Percentiles rank a stretch among this genome's conserved stretches.
Evolutionary conservation across 2,797 vertebrate species (phyloP).

Genomic region (Botia almorhae): DNA sequence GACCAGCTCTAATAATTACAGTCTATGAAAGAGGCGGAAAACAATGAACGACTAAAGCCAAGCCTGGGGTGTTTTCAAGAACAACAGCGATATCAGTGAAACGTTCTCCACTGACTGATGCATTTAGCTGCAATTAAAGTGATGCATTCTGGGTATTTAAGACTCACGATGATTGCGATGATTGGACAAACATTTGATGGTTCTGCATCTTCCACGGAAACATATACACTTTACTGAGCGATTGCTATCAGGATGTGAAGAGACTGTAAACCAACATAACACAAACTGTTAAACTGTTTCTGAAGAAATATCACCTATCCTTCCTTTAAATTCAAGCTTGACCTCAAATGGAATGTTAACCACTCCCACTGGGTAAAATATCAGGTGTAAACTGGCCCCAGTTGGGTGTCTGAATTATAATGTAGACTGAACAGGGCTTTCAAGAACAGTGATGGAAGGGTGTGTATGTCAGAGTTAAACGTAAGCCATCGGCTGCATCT

Average conservation of each 20-base stretch:
- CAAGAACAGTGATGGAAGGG: slow-evolving; percentile 52
- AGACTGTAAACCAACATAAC: no score
- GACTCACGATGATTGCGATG: slow-evolving; percentile 3
- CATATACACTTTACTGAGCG: no score
- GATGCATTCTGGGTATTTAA: slow-evolving; percentile 54
- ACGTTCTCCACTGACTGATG: slow-evolving; percentile 10
- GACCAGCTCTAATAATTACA: slow-evolving; percentile 53
- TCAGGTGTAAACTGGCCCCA: slow-evolving; percentile 62
- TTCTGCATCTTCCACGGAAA: no score
- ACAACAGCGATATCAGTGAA: slow-evolving; percentile 31
- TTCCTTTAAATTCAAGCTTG: slow-evolving; percentile 63
- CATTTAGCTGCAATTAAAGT: slow-evolving; percentile 49
- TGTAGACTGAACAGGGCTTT: slow-evolving; percentile 49
- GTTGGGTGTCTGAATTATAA: slow-evolving; percentile 22
- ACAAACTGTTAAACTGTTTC: no score
- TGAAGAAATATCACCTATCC: no score
- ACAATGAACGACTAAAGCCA: slow-evolving; percentile 17
- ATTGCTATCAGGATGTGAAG: no score
- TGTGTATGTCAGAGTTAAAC: slow-evolving; percentile 43
- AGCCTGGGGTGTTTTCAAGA: slow-evolving; percentile 14
- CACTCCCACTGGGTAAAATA: slow-evolving; percentile 53
- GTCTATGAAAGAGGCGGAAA: slow-evolving; percentile 33
- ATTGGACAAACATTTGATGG: no score
- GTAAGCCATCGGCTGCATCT: slow-evolving; percentile 41
- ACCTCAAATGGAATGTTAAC: slow-evolving; percentile 67